Base-by-base conservation (phyloP, 2,888 invertebrate species). In the Rhabditoides inermis region DNA sequence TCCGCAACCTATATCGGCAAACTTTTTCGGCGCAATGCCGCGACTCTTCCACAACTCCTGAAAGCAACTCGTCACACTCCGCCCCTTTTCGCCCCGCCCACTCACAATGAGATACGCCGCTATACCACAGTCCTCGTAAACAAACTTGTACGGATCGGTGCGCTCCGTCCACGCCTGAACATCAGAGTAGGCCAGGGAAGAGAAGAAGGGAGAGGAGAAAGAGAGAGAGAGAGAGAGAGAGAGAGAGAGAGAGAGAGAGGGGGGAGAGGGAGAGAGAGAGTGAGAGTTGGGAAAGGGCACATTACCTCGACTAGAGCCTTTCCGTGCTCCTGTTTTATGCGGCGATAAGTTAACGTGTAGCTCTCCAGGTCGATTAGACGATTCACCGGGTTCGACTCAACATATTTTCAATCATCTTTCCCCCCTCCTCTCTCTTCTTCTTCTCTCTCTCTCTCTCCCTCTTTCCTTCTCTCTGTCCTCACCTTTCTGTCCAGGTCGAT, bases 1-100 rank as follows among this genome's bases (percentile, higher is more conserved):
- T 0, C 98, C 95, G 82, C 95, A 98, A 0, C 98, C 95, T 49
- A 94, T 82, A 79, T 98, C 95, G 0, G 91, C 84, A 82, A 94
- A 95, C n/a, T 26, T 41, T n/a, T 42, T 54, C 18, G 66, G 66
- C 4, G 7, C n/a, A 1, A 42, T 22, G 1, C 44, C 44, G 5
- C 37, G 44, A 4, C 48, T 41, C 25, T 40, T 39, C 57, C 58
- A 66, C 1, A 60, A 51, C 42, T 60, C 57, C 61, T 63, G 40
- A 23, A 55, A 44, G 36, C 12, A 46, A 26, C 27, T n/a, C 15
- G 6, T 51, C 36, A 15, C n/a, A n/a, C 25, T 47, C 18, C 12
- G 25, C 25, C 40, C 27, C n/a, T 28, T 39, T 4, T 25, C 25
- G 27, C 23, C 7, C n/a, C 26, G 15, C 12, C 49, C 26, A 59